These are phyloP conservation scores for Stenodera caucasica DNA, from an alignment of 2,888 invertebrate species.

Conservation along the genomic window DNA sequence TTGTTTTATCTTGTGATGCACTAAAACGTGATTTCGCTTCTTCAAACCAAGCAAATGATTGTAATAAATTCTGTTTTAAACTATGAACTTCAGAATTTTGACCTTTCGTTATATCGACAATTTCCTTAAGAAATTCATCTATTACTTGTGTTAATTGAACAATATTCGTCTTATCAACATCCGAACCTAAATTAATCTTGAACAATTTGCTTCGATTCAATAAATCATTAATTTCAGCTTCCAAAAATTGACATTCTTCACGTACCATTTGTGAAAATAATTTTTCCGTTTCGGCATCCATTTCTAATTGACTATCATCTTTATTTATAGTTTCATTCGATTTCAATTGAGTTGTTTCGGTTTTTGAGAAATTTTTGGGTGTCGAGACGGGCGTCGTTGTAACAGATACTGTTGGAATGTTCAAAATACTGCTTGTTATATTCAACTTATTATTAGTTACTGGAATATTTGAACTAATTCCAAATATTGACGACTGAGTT, in stretches of 20 bases:
- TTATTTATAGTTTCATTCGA: background rate
- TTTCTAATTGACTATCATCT: background rate
- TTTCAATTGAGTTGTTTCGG: constrained; percentile 4
- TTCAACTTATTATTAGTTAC: background rate
- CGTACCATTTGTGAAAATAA: constrained; percentile 64
- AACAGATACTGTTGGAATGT: constrained; percentile 5
- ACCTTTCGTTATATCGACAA: constrained; percentile 63
- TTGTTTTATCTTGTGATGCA: constrained; percentile 48
- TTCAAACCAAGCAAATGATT: constrained; percentile 62
- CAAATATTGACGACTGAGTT: background rate
- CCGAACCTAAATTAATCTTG: constrained; percentile 61
- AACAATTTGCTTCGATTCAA: constrained; percentile 59
- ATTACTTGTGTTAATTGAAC: constrained; percentile 59
- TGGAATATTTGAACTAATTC: background rate
- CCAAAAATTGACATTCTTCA: constrained; percentile 68
- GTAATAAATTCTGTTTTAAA: constrained; percentile 60
- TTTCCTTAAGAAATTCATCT: constrained; percentile 64
- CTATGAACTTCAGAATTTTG: constrained; percentile 64
- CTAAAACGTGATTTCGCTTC: constrained; percentile 60
- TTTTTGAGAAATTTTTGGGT: background rate
- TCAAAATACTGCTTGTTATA: background rate
- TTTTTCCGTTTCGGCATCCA: constrained; percentile 41
- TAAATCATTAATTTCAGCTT: constrained; percentile 66
- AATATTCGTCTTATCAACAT: constrained; percentile 61
- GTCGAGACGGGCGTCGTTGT: background rate